Evolutionary conservation across 1,140 invertebrate genomes (phyloP).

Genomic region (Pseudomyrmex flavicornis): DNA sequence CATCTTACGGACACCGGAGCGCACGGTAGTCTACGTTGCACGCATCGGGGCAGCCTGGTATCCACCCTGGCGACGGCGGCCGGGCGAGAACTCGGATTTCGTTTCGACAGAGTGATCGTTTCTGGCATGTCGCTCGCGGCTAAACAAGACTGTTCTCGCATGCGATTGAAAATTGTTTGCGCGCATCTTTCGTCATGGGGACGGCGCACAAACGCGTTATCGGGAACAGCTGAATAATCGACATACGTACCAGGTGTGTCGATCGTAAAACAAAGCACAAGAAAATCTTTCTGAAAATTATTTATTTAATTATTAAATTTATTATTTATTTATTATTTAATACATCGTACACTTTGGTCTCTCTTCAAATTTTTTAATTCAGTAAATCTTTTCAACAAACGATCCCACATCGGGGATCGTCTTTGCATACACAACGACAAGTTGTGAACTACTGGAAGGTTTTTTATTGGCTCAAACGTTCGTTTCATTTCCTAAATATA

Average conservation of each 20-base stretch:
- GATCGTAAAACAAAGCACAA: not conserved
- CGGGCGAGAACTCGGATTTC: conserved; percentile 15
- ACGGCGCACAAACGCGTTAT: conserved; percentile 17
- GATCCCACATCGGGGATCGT: no score
- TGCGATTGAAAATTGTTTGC: conserved; percentile 42
- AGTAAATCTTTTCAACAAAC: no score
- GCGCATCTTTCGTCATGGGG: conserved; percentile 60
- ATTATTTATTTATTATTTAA: no score
- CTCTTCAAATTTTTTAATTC: no score
- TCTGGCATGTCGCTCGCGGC: conserved; percentile 69
- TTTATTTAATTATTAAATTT: no score
- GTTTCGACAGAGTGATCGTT: conserved; percentile 65
- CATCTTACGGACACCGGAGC: conserved; percentile 69
- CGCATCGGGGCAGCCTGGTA: conserved; percentile 62
- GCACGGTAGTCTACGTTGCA: conserved; percentile 65
- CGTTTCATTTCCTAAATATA: no score
- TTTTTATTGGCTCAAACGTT: no score
- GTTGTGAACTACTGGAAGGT: no score
- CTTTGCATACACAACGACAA: no score
- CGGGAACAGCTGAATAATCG: conserved; percentile 22
- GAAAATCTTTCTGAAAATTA: no score
- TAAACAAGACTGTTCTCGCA: conserved; percentile 36
- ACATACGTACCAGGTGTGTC: not conserved
- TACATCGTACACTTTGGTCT: no score
- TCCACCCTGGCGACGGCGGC: conserved; percentile 50